Evolutionary conservation across 2,888 invertebrate genomes (phyloP).

Genomic region (Neria commutata): DNA sequence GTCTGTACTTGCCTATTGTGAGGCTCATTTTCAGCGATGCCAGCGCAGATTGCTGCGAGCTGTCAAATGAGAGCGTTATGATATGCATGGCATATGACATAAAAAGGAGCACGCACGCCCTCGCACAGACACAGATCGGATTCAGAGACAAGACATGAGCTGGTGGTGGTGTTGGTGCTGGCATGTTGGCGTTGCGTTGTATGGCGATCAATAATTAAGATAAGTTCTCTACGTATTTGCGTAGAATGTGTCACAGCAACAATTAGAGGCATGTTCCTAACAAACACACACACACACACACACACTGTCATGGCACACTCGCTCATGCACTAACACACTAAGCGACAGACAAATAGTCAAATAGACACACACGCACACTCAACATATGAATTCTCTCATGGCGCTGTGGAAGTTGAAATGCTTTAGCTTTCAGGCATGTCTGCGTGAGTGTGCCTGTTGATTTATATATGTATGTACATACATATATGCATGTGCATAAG

Average conservation of each 20-base stretch:
- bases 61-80: no score
- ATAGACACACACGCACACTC: not conserved
- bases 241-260: not conserved
- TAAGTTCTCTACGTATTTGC: slow-evolving; percentile 31
- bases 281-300: slow-evolving; percentile 31
- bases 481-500: not conserved
- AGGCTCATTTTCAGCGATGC: no score
- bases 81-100: no score
- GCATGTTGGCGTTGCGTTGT: slow-evolving; percentile 23
- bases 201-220: slow-evolving; percentile 54
- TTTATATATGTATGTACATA: not conserved
- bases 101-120: no score
- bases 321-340: slow-evolving; percentile 4
- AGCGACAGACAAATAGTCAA: no score
- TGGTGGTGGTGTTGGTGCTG: not conserved
- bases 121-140: no score
- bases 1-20: no score
- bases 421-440: no score
- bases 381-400: not conserved
- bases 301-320: slow-evolving; percentile 20
- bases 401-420: no score
- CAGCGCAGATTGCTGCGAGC: no score
- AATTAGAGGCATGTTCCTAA: not conserved
- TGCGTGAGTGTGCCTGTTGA: no score
- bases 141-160: no score